Conservation (phyloP, 2,888 invertebrate genomes). For the Harpalus rubripes region DNA sequence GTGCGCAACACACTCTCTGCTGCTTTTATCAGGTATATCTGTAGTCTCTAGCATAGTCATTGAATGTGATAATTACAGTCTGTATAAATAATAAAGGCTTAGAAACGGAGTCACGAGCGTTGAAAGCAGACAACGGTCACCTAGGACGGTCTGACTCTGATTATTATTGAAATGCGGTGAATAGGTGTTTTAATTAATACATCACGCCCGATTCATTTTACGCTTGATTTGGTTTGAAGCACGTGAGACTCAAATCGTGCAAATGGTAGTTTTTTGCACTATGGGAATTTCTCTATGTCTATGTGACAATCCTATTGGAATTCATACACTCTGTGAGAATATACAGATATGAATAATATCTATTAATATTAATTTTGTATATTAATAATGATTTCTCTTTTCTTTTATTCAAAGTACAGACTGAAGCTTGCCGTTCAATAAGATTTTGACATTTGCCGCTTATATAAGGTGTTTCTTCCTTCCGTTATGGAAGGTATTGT, state of each 20-base stretch:
- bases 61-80: conserved; percentile 60
- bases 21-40: not conserved
- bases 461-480: too few species aligned
- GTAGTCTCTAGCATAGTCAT: conserved; percentile 8
- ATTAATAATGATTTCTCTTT: too few species aligned
- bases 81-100: conserved; percentile 60
- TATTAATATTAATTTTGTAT: too few species aligned
- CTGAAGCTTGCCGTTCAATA: too few species aligned
- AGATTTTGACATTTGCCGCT: too few species aligned
- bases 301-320: not conserved
- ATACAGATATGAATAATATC: not conserved
- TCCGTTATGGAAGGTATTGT: too few species aligned
- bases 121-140: conserved; percentile 23
- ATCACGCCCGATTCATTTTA: conserved; percentile 61
- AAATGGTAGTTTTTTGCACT: not conserved
- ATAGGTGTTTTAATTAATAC: conserved; percentile 62
- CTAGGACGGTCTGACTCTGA: conserved; percentile 1
- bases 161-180: conserved; percentile 62
- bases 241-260: conserved; percentile 54
- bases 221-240: conserved; percentile 63
- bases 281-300: not conserved
- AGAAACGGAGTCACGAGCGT: conserved; percentile 59
- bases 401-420: too few species aligned
- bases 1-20: not conserved
- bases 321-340: not conserved